phyloP scores from a whole-genome alignment of 2,113 vertebrate species.

The Malurus melanocephalus region DNA sequence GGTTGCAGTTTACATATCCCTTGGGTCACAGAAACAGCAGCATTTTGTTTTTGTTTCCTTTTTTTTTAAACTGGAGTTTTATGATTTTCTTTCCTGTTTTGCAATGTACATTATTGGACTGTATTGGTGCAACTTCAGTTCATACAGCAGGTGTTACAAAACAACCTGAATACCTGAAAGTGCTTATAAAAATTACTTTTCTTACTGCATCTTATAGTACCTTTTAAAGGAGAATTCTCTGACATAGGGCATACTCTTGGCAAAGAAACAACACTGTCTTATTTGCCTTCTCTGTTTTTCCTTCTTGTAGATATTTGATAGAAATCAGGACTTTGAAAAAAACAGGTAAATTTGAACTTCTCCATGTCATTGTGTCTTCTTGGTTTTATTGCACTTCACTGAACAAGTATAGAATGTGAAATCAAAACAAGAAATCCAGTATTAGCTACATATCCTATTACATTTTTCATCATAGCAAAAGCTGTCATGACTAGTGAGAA shows the following conservation, averaged over 20 bases:
- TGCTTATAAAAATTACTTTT: neutral
- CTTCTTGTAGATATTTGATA: neutral
- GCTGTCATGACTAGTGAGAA: neutral
- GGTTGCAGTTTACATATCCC: neutral
- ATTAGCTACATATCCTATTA: neutral
- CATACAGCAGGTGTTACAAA: neutral
- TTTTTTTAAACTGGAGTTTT: neutral
- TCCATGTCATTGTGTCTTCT: neutral
- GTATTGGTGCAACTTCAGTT: neutral
- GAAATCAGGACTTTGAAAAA: neutral
- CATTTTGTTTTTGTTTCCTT: neutral
- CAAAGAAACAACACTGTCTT: neutral
- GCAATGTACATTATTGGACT: neutral
- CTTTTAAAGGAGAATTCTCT: neutral
- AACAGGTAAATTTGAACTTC: neutral
- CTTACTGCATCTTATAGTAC: neutral
- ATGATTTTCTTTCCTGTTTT: neutral
- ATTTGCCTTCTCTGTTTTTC: neutral
- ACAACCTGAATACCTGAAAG: neutral
- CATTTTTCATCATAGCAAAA: slow-evolving; percentile 21
- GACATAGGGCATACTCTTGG: neutral
- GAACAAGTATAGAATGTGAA: slow-evolving; percentile 15
- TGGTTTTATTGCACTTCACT: neutral
- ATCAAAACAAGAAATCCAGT: neutral
- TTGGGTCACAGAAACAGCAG: neutral